Conservation (phyloP, 1,140 invertebrate genomes). For the Hylaeus anthracinus region DNA sequence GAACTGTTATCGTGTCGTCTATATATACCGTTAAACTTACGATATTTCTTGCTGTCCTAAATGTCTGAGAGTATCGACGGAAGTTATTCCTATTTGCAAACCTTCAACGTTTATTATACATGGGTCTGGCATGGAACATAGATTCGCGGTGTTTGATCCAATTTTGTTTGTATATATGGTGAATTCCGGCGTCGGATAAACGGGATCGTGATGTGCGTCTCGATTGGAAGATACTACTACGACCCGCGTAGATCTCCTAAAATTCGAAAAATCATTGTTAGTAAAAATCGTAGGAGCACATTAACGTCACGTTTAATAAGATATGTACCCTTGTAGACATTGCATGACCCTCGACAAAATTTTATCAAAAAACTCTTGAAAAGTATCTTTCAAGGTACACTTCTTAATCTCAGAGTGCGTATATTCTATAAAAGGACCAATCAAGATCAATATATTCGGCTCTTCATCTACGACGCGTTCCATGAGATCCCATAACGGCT, state of each 20-base stretch:
- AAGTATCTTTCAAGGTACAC: conserved; percentile 82
- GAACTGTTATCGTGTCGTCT: neutral
- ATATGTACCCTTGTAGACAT: conserved; percentile 79
- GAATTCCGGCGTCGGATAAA: conserved; percentile 92
- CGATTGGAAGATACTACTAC: conserved; percentile 88
- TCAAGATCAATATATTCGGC: conserved; percentile 90
- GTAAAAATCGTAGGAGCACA: neutral
- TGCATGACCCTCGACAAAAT: conserved; percentile 85
- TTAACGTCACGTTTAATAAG: conserved; percentile 10
- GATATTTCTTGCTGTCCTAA: conserved; percentile 89
- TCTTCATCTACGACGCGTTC: conserved; percentile 85
- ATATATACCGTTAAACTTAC: conserved; percentile 80
- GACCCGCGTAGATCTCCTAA: conserved; percentile 85
- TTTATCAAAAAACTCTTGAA: conserved; percentile 87
- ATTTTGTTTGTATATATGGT: conserved; percentile 66
- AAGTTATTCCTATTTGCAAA: conserved; percentile 88
- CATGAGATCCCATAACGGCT: conserved; percentile 90
- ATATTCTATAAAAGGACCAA: conserved; percentile 91
- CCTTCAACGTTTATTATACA: conserved; percentile 89
- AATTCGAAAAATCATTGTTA: conserved; percentile 55
- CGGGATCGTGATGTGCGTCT: conserved; percentile 88
- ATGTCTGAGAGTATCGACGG: conserved; percentile 91
- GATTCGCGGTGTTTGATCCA: conserved; percentile 74
- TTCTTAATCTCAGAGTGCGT: conserved; percentile 84
- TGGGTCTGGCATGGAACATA: conserved; percentile 89